Percentiles rank a stretch among this genome's conserved stretches.
These are phyloP conservation scores for Lepidotrigona ventralis DNA, from an alignment of 1,140 invertebrate species.

Conservation along the genomic window DNA sequence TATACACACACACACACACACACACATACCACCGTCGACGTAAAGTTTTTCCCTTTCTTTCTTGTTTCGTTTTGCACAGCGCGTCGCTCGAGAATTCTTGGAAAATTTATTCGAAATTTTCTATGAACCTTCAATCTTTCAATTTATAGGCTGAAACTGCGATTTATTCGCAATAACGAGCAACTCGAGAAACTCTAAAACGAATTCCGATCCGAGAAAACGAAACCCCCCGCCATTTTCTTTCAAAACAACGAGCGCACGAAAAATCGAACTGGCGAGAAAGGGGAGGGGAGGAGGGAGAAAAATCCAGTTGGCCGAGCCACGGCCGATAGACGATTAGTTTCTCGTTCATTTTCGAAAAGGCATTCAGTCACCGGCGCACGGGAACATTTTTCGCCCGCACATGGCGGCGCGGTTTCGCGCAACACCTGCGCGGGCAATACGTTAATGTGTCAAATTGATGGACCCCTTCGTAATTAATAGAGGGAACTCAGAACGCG, in stretches of 20 bases:
- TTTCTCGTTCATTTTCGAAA: slow-evolving; percentile 51
- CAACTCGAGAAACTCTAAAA: no score
- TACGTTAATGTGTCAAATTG: slow-evolving; percentile 80
- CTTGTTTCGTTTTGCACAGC: no score
- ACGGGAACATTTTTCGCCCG: slow-evolving; percentile 56
- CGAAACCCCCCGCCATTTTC: no score
- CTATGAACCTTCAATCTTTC: no score
- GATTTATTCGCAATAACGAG: no score
- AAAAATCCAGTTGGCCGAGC: not conserved
- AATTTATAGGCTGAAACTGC: no score
- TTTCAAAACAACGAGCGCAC: no score
- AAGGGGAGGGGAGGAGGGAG: no score
- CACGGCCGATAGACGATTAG: slow-evolving; percentile 24
- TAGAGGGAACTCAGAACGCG: slow-evolving; percentile 65
- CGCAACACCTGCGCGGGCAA: slow-evolving; percentile 77
- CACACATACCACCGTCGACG: not conserved
- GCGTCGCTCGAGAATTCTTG: no score
- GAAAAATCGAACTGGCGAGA: no score
- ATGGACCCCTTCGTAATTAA: slow-evolving; percentile 79
- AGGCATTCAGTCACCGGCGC: slow-evolving; percentile 40
- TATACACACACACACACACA: not conserved
- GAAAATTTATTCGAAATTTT: no score
- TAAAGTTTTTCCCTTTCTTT: not conserved
- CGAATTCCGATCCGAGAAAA: no score
- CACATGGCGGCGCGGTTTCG: slow-evolving; percentile 62